phyloP scores from a whole-genome alignment of 2,888 invertebrate genomes.

The Platycnemis pennipes region DNA sequence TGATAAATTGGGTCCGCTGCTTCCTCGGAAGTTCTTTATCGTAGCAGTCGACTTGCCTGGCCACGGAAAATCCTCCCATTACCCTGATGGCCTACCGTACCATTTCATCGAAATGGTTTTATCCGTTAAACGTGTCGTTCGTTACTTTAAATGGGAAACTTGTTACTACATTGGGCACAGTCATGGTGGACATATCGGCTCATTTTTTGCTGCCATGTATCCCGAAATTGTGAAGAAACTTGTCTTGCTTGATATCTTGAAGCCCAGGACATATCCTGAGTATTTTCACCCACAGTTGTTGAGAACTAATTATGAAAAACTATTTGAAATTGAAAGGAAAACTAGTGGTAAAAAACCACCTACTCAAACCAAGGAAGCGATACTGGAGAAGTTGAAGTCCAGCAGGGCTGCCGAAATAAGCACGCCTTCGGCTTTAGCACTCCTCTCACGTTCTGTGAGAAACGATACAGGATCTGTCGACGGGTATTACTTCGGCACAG shows the following conservation, averaged over 20 bases:
- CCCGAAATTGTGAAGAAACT: conserved; percentile 79
- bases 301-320: conserved; percentile 77
- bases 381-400: conserved; percentile 81
- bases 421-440: conserved; percentile 75
- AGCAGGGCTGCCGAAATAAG: conserved; percentile 82
- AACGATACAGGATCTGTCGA: conserved; percentile 82
- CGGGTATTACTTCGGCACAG: conserved; percentile 84
- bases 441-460: conserved; percentile 79
- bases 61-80: conserved; percentile 79
- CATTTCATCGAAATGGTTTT: conserved; percentile 76
- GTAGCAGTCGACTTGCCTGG: conserved; percentile 80
- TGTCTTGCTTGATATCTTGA: conserved; percentile 78
- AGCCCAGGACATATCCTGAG: conserved; percentile 74
- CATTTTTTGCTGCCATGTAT: conserved; percentile 77
- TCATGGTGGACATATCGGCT: conserved; percentile 80
- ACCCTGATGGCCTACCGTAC: conserved; percentile 77
- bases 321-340: conserved; percentile 76
- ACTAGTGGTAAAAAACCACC: conserved; percentile 81
- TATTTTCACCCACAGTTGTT: conserved; percentile 75
- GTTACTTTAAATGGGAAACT: conserved; percentile 78
- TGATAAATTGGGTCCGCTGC: conserved; percentile 77
- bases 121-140: conserved; percentile 76
- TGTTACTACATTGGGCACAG: conserved; percentile 78
- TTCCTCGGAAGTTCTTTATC: conserved; percentile 77
- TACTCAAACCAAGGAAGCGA: conserved; percentile 83